Base-by-base conservation (phyloP, 2,888 invertebrate species). In the Linyphia triangularis region DNA sequence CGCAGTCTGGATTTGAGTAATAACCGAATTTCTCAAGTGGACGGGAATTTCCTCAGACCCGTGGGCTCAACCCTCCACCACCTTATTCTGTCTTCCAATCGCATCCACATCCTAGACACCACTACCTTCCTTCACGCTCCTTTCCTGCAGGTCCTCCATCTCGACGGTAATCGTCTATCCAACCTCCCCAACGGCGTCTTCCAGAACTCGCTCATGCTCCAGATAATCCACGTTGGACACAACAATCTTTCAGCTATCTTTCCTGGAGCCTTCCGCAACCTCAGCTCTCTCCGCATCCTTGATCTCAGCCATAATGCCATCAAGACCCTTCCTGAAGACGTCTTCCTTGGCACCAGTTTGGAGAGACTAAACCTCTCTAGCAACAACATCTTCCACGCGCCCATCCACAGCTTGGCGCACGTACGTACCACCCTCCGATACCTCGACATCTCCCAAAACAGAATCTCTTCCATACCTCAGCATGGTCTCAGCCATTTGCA, bases 361-460 rank as follows among this genome's bases (percentile, higher is more conserved):
- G 79, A 88, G 65, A 9, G 84, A 67, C 59, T 90, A 22, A 85
- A 89, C 26, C 40, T 90, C 22, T 81, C 90, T 0, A 69, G 79
- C 19, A 90, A 90, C 70, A 73, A 78, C 51, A 86, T 90, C 26
- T 88, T 72, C 67, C 79, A 90, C 57, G 85, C 82, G 24, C 84
- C 86, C 0, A 40, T 69, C 5, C 73, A 83, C 37, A 72, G 61
- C 30, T 37, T 90, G 51, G 73, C 51, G 89, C 96, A 96, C 40
- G 93, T 97, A 28, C 94, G 84, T 13, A 61, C 95, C 88, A 95
- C 95, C 81, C 93, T 97, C 77, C 97, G 97, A 93, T 95, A 96
- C 91, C 93, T 97, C 77, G 96, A 97, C 92, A 93, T 97, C 22
- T 96, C 96, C 61, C 94, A 94, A 91, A 97, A 97, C 92, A 93